Evolutionary conservation across 1,140 invertebrate species (phyloP), one percentile per base, ranked within the genome.

Genomic region (Drosophila aff.): DNA sequence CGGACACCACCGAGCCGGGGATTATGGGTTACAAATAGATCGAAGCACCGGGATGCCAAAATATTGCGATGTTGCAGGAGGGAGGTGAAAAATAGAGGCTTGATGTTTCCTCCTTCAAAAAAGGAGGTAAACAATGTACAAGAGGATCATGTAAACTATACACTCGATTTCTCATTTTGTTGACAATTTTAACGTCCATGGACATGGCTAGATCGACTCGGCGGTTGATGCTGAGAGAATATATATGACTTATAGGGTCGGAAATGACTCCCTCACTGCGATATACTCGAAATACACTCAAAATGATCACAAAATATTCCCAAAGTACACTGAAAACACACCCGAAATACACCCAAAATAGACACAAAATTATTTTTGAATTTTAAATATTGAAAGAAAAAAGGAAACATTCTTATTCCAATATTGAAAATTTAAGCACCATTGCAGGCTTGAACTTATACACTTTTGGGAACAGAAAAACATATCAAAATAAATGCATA

Each of bases 1-100:
- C 21, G 18, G 26, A 43, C 23, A 55, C 38, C 57, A 38, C 57
- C 55, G 16, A 31, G 1, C 21, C 33, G 3, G 31, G 49, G 67
- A 71, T 63, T 76, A 76, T 40, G 53, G 36, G 4, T 57, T 26
- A 57, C 53, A 57, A 57, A 57, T 57, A 57, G 53, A 40, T 40
- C 36, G 13, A 21, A 53, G 31, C n/a, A 15, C 7, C 3, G 2
- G 31, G 7, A 53, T 23, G 23, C 4, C 7, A 50, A 49, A 61
- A 50, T 61, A 61, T 50, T 9, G 18, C 15, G 6, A 57, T 5
- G 1, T 0, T 23, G 11, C 9, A 2, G 8, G 18, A 15, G 7
- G 50, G 33, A 38, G 52, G 15, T 11, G 8, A 23, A 23, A 23
- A 38, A 38, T 38, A 2, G 18, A 55, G 52, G 21, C 0, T 49